Percentiles rank a stretch among this genome's conserved stretches.
Evolutionary conservation across 2,113 vertebrate genomes (phyloP).

Genomic region (Tachycineta bicolor): DNA sequence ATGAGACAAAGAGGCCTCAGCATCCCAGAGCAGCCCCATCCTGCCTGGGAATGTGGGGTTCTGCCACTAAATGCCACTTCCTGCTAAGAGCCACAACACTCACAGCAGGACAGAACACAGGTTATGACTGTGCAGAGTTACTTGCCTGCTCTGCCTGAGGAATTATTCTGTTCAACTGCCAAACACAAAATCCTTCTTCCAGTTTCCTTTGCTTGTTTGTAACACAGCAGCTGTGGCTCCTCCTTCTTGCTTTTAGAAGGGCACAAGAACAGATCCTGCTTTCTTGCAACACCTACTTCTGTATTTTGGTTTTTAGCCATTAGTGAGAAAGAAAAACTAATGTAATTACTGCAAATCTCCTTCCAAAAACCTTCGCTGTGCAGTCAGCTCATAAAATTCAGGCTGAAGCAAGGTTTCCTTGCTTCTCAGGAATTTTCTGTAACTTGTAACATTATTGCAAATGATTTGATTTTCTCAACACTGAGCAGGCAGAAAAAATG

Average conservation of each 20-base stretch:
- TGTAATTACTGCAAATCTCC: neutral
- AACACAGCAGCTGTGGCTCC: neutral
- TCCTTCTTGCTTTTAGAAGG: neutral
- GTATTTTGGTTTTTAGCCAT: neutral
- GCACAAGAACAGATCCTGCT: neutral
- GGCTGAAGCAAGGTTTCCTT: neutral
- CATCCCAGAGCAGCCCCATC: neutral
- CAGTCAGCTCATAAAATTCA: neutral
- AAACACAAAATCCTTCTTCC: neutral
- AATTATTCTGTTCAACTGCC: neutral
- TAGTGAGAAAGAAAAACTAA: neutral
- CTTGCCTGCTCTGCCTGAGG: neutral
- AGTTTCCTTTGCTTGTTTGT: neutral
- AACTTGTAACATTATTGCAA: neutral
- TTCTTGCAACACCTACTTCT: neutral
- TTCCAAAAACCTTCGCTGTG: neutral
- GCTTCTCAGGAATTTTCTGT: neutral
- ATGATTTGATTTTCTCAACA: neutral
- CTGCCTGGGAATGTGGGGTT: neutral
- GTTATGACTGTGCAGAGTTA: fast-evolving
- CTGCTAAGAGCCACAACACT: fast-evolving
- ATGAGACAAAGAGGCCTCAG: neutral
- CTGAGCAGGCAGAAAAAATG: neutral
- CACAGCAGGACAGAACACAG: neutral
- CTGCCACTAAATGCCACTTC: neutral